Evolutionary conservation across 2,888 invertebrate genomes (phyloP), one percentile per base, ranked within the genome.

Genomic region (Polymixis lichenea): DNA sequence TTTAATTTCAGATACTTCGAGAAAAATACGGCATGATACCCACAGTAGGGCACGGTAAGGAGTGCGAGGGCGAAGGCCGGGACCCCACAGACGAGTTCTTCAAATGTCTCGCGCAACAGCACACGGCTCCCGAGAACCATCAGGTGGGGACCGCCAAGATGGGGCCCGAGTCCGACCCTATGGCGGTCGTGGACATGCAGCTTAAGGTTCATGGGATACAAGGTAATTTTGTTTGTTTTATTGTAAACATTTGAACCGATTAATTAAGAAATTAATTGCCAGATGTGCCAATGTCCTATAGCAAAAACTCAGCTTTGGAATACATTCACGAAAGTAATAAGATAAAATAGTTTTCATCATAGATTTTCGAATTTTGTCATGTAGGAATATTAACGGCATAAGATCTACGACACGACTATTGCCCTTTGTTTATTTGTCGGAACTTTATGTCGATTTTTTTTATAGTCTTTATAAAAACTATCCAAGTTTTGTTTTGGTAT

Each of bases 91-190:
- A 98, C 85, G 97, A 97, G n/a, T 98, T 97, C 93, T 98, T 98
- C 97, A 97, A 96, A 75, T 98, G 98, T 89, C 97, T 98, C 0
- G 97, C 98, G 0, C 96, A 96, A 78, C 97, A 97, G 75, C 97
- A 97, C 73, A 98, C 98, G 0, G 98, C 98, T 0, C 98, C 98
- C 0, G 98, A 98, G 93, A 98, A 98, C 92, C 98, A 98, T 92
- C 98, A 98, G 93, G 98, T 97, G 0, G 98, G 98, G 15, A 98
- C 98, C 0, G 98, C 98, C 91, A 98, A 98, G 96, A 98, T 98
- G 98, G 98, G 98, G 0, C 98, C 98, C 0, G 87, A 91, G 0
- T 94, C 94, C 0, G 98, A 98, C 92, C 97, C 97, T 0, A 96
- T 97, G 96, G 98, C 98, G 0, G 98, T 98, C 0, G 98, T 98